phyloP scores from a whole-genome alignment of 2,888 invertebrate species.

The Eristalis arbustorum region DNA sequence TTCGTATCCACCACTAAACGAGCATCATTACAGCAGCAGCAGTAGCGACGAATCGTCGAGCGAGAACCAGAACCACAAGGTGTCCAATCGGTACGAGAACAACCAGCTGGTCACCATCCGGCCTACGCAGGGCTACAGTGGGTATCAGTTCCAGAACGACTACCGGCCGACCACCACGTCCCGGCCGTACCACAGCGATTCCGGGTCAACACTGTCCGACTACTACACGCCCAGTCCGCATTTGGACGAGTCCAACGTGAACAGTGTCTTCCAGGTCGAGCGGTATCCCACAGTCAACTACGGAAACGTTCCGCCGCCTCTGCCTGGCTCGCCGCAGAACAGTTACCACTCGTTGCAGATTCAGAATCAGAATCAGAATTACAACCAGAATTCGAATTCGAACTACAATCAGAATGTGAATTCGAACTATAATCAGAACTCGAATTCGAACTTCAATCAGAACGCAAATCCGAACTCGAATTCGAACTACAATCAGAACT shows the following conservation, averaged over 20 bases:
- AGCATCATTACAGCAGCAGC: conserved; percentile 18
- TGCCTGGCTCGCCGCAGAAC: conserved; percentile 58
- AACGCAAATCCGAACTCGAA: neutral
- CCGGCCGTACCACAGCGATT: conserved; percentile 72
- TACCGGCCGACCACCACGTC: conserved; percentile 35
- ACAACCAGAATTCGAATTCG: neutral
- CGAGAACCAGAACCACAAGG: conserved; percentile 34
- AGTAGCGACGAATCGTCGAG: neutral
- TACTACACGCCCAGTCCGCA: conserved; percentile 78
- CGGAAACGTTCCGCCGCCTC: conserved; percentile 70
- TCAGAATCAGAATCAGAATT: neutral
- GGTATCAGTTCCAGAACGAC: conserved; percentile 27
- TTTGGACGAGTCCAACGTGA: conserved; percentile 76
- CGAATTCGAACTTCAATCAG: neutral
- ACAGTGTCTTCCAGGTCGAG: conserved; percentile 75
- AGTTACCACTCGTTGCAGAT: neutral
- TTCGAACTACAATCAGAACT: neutral
- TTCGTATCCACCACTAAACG: conserved; percentile 73
- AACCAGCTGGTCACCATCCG: conserved; percentile 52
- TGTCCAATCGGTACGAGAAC: conserved; percentile 52
- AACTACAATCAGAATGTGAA: neutral
- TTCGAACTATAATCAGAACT: no score
- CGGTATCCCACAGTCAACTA: conserved; percentile 74
- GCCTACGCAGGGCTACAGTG: conserved; percentile 39
- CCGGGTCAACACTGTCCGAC: conserved; percentile 73